Evolutionary conservation across 1,140 invertebrate genomes (phyloP), one percentile per base, ranked within the genome.

Genomic region (Nixonia krombeini): DNA sequence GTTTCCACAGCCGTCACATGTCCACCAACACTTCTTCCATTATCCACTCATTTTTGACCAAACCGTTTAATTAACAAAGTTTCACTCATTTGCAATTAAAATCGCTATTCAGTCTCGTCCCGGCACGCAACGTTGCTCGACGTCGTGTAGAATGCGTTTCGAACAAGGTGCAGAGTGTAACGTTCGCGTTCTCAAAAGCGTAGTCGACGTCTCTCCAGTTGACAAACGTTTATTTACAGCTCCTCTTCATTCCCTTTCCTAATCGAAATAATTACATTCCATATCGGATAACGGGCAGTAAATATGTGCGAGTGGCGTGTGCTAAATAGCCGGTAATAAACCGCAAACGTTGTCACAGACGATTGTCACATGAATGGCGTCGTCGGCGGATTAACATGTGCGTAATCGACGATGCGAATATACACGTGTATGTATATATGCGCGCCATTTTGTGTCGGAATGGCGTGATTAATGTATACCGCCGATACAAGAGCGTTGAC

Each of bases 311-410:
- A 18, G 15, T 17, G 38, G 38, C 38, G 38, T 17, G 38, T 40
- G 38, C 38, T 40, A 40, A 16, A 40, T 40, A 40, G 38, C 16
- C 38, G n/a, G 16, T 21, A 40, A 40, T 40, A 40, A 40, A 40
- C 38, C 38, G 4, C 13, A n/a, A 18, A 17, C 4, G 8, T n/a
- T 40, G 38, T 40, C 38, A 18, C 3, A 18, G 38, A 18, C 38
- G 38, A 16, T 17, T 40, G 38, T 40, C 38, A 4, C 38, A 40
- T 40, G 17, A 40, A 40, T 40, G 18, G 38, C 38, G 4, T 18
- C 15, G 38, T 18, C n/a, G 15, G 38, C 17, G 38, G 38, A 4
- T 17, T 40, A 40, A 40, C 35, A n/a, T 9, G 38, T 9, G 15
- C 38, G 38, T 40, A 40, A 40, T 40, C 38, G 38, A 18, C 17